Base-by-base conservation (phyloP, 2,888 invertebrate genomes). In the Trichogramma dendrolimi region DNA sequence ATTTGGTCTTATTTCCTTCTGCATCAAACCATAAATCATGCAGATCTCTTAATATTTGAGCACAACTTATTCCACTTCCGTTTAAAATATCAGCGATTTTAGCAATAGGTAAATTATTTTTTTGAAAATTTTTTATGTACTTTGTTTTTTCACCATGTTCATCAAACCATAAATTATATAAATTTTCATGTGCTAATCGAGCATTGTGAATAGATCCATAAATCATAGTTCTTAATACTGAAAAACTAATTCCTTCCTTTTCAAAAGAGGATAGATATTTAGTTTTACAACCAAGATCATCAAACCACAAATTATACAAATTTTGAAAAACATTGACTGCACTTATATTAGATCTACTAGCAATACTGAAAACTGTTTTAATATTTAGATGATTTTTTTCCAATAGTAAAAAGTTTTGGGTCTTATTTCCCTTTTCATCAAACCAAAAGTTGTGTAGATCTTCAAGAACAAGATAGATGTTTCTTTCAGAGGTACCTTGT, bases 11-110 rank as follows among this genome's bases (percentile, higher is more conserved):
- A 71, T 71, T 72, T 71, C 72, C 71, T 60, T 68, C 62, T 72
- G 73, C 69, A 52, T 57, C 57, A 69, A 74, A 74, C 70, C 73
- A 74, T 48, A 53, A 59, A 70, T 68, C 68, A 63, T 74, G 72
- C 64, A 75, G 74, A 59, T 71, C 70, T 68, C 55, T 4, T 5
- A 47, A 47, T 6, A 11, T 47, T 7, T 55, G 43, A 1, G 38
- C 5, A 11, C 39, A 55, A 55, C 46, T 6, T 5, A 10, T 1
- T 5, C 44, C 6, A 46, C n/a, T 11, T n/a, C 7, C 14, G 14
- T 6, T 14, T 47, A 47, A 47, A 14, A 11, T 47, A 6, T 4
- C 14, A 11, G 14, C 5, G 6, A 47, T 3, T 14, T 4, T 47
- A 14, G 11, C 5, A 6, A 47, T 14, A 6, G n/a, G 5, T 5